Evolutionary conservation across 2,797 vertebrate genomes (phyloP), one percentile per base, ranked within the genome.

Genomic region (Cygnus olor): DNA sequence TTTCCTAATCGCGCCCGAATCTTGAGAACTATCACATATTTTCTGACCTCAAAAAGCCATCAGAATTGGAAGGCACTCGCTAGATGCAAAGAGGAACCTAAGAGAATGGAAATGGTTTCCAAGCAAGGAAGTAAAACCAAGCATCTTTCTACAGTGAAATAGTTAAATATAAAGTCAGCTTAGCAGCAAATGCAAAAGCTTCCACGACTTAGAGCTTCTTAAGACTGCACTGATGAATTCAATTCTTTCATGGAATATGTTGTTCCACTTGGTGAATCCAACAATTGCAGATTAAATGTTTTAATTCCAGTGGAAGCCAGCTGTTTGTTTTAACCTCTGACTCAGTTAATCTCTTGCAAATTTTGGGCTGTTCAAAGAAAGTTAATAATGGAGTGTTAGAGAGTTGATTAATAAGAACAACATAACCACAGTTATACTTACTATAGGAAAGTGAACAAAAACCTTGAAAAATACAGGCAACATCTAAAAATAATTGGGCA

Each of bases 301-400:
- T 93, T 95, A 97, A 96, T 86, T 82, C 93, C 45, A 16, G 45
- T 42, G 84, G 76, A 80, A 95, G 92, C 88, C 82, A 97, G 95
- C 87, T 97, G 93, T 97, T 96, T 96, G 90, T 91, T 96, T 95
- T 80, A 94, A 94, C 83, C 95, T 97, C 89, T 96, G 96, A 95
- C 94, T 98, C 93, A 87, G 91, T 97, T 96, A 96, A 97, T 97
- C 94, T 96, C 97, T 93, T 94, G 94, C 45, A 97, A 95, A 96
- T 96, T 96, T 95, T 90, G 84, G 90, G 84, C 85, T 91, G 89
- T 89, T 97, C 11, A 81, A 95, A 96, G 92, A 68, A 96, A 97
- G 96, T 96, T 97, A 96, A 95, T 95, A 98, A 96, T 81, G 74
- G 93, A 63, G 96, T 80, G 91, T 85, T 88, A 96, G 91, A 81